Conservation (phyloP, 2,797 vertebrate genomes). For the Danio jaintianensis region DNA sequence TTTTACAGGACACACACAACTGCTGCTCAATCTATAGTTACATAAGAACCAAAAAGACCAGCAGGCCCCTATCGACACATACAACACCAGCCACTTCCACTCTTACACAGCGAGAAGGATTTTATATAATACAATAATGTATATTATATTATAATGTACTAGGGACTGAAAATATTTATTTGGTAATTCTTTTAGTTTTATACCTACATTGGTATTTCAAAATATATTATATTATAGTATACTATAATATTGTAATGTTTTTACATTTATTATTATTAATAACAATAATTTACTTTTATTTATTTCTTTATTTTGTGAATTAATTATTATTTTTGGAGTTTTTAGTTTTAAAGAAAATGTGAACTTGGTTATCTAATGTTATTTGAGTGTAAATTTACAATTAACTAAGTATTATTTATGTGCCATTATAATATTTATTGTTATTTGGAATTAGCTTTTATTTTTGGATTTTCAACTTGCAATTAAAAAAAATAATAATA, state of each 20-base stretch:
- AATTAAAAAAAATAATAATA: too few relatives aligned
- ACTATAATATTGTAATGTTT: too few relatives aligned
- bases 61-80: background rate
- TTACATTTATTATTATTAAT: too few relatives aligned
- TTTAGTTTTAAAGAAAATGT: too few relatives aligned
- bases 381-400: background rate
- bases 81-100: background rate
- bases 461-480: background rate
- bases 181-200: too few relatives aligned
- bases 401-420: background rate
- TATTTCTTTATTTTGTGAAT: too few relatives aligned
- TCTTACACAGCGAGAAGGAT: background rate
- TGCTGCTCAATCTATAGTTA: conserved; percentile 78
- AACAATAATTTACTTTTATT: too few relatives aligned
- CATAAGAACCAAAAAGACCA: conserved; percentile 48
- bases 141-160: too few relatives aligned
- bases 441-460: background rate
- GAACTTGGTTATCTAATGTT: background rate
- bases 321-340: too few relatives aligned
- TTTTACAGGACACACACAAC: conserved; percentile 76
- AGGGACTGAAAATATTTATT: too few relatives aligned
- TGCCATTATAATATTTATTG: background rate
- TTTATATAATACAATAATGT: background rate
- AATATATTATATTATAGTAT: too few relatives aligned
- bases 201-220: too few relatives aligned